phyloP scores from a whole-genome alignment of 2,797 vertebrate genomes.

The Aphelocoma californica region DNA sequence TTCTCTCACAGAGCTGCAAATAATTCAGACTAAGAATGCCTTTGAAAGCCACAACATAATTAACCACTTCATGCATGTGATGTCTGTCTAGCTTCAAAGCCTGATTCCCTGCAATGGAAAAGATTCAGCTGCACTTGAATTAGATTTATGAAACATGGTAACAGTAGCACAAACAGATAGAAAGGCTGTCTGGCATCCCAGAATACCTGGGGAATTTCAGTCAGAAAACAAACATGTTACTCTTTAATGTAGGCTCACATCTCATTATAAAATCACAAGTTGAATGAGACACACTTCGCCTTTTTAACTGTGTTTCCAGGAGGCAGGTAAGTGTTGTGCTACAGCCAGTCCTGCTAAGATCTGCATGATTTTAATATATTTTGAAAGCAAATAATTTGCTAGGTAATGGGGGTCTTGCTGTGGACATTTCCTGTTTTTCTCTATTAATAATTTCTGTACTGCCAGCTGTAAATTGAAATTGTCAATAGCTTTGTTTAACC shows the following conservation, averaged over 20 bases:
- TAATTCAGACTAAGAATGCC: conserved; percentile 35
- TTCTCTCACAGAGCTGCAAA: conserved; percentile 34
- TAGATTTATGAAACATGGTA: conserved; percentile 69
- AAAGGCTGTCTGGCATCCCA: conserved; percentile 56
- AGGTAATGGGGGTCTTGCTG: conserved; percentile 48
- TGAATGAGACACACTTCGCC: conserved; percentile 63
- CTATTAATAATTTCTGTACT: conserved; percentile 52
- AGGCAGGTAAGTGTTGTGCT: conserved; percentile 64
- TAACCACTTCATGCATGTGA: conserved; percentile 35
- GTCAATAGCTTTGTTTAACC: conserved; percentile 36
- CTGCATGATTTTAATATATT: conserved; percentile 68
- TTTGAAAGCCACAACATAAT: conserved; percentile 59
- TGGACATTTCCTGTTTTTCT: conserved; percentile 55
- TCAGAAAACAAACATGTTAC: conserved; percentile 75
- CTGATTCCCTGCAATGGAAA: conserved; percentile 1
- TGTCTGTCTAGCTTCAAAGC: conserved; percentile 9
- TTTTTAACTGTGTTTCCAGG: conserved; percentile 69
- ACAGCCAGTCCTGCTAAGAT: conserved; percentile 55
- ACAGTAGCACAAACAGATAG: conserved; percentile 56
- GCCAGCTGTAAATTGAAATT: neutral
- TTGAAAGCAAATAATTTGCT: conserved; percentile 69
- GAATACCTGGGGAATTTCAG: conserved; percentile 73
- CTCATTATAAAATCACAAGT: conserved; percentile 72
- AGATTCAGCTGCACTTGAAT: conserved; percentile 55
- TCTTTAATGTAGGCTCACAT: conserved; percentile 74